Evolutionary conservation across 2,888 invertebrate genomes (phyloP).

Genomic region (Lasioglossum lativentre): DNA sequence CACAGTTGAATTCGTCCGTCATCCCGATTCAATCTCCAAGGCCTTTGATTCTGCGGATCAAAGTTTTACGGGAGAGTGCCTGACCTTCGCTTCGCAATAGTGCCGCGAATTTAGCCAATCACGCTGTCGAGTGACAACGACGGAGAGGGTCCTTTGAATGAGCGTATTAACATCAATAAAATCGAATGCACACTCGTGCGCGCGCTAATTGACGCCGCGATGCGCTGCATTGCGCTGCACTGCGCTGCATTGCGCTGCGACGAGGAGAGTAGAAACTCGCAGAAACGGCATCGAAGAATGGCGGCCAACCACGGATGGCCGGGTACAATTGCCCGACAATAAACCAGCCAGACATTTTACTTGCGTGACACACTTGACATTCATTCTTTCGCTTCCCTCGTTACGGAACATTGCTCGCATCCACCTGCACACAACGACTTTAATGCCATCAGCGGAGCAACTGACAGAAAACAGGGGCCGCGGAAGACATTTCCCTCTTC

Average conservation of each 20-base stretch:
- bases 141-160: conserved; percentile 47
- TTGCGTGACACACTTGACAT: conserved; percentile 66
- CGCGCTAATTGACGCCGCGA: conserved; percentile 20
- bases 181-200: conserved; percentile 28
- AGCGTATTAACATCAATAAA: conserved; percentile 65
- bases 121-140: conserved; percentile 25
- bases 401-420: conserved; percentile 43
- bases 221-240: background rate
- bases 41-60: conserved; percentile 28
- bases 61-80: conserved; percentile 22
- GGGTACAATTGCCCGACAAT: conserved; percentile 59
- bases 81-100: conserved; percentile 33
- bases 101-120: conserved; percentile 49
- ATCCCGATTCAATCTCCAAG: conserved; percentile 4
- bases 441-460: conserved; percentile 54
- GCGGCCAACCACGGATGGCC: conserved; percentile 40
- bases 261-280: conserved; percentile 12
- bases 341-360: conserved; percentile 62
- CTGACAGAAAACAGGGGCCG: conserved; percentile 2
- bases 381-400: conserved; percentile 49
- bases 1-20: background rate
- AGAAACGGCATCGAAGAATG: conserved; percentile 53
- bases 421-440: conserved; percentile 49
- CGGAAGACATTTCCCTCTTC: conserved; percentile 17
- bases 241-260: background rate